A percentile compares a stretch with the other conserved stretches of the same genome.
These are phyloP conservation scores for Coecobrya sp. DNA, from an alignment of 2,888 invertebrate species.

Conservation along the genomic window DNA sequence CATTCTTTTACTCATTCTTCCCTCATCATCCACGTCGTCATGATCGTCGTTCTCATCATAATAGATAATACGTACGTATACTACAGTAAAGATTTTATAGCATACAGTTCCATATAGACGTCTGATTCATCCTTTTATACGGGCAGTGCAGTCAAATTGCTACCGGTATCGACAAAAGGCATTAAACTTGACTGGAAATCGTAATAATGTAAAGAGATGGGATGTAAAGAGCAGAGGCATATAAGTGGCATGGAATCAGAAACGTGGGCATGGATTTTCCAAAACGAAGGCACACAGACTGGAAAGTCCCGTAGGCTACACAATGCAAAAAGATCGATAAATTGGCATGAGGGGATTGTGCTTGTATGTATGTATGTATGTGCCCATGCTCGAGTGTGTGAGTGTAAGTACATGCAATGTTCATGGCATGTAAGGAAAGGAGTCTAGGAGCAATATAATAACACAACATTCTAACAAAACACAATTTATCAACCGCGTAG, in stretches of 20 bases:
- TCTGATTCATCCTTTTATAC: constrained; percentile 18
- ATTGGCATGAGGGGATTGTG: constrained; percentile 81
- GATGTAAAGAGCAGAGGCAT: constrained; percentile 4
- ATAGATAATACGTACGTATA: constrained; percentile 47
- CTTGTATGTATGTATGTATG: constrained; percentile 4
- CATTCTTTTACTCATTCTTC: constrained; percentile 56
- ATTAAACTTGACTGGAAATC: constrained; percentile 62
- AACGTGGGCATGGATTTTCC: constrained; percentile 65
- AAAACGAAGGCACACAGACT: constrained; percentile 58
- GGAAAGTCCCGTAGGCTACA: constrained; percentile 72
- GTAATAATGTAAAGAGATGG: constrained; percentile 18
- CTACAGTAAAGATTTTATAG: background rate
- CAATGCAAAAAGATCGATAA: constrained; percentile 81
- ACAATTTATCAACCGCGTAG: constrained; percentile 50
- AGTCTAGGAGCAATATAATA: constrained; percentile 33
- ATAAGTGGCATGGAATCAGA: constrained; percentile 51
- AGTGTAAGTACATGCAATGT: constrained; percentile 32
- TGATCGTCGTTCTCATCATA: constrained; percentile 51
- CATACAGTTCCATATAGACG: background rate
- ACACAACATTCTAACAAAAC: constrained; percentile 32
- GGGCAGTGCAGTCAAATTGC: constrained; percentile 40
- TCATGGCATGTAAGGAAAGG: constrained; percentile 1
- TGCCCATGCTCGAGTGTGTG: background rate
- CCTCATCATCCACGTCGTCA: constrained; percentile 1
- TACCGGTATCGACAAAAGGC: constrained; percentile 45